Base-by-base conservation (phyloP, 2,888 invertebrate genomes). In the Chironomus riparius region DNA sequence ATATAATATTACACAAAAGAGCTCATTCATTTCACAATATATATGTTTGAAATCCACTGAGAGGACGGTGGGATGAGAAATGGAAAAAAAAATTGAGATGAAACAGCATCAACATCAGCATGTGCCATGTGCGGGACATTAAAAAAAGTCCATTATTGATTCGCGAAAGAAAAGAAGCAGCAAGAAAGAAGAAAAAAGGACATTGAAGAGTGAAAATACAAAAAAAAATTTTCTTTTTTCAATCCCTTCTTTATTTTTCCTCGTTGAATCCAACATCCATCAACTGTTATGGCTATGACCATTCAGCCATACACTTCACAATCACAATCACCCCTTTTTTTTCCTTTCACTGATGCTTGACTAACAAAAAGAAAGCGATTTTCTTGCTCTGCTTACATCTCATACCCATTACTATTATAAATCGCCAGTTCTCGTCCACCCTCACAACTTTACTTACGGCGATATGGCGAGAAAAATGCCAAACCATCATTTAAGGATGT, bases 401-500 rank as follows among this genome's bases (percentile, higher is more conserved):
- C 56, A 56, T 24, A 6, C 21, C 21, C 65, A 21, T 15, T 15
- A 56, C 56, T 56, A n/a, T 18, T 18, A 56, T 18, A n/a, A 56
- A 56, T 56, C 22, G 13, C 65, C 65, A 24, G 18, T 65, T 65
- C 10, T 65, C 24, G 0, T 65, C 15, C 62, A 3, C 21, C 18
- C 65, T 65, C 65, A 22, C 24, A 21, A 50, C 15, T 15, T 56
- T 56, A 56, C 56, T 56, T 56, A 56, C 15, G 68, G 47, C 68
- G 38, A 68, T 38, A 56, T 18, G 22, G 65, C 47, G 47, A 47
- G 68, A 61, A 74, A 68, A 74, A 74, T 68, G 74, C 74, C 74
- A 74, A 74, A 74, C 74, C 74, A 74, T 74, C 74, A 74, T 74
- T 68, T 74, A 68, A 74, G 74, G 74, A 74, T 74, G 74, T 74